A percentile compares a stretch with the other conserved stretches of the same genome.
Conservation (phyloP, 2,797 vertebrate species). For the Sebastes nivosus region DNA sequence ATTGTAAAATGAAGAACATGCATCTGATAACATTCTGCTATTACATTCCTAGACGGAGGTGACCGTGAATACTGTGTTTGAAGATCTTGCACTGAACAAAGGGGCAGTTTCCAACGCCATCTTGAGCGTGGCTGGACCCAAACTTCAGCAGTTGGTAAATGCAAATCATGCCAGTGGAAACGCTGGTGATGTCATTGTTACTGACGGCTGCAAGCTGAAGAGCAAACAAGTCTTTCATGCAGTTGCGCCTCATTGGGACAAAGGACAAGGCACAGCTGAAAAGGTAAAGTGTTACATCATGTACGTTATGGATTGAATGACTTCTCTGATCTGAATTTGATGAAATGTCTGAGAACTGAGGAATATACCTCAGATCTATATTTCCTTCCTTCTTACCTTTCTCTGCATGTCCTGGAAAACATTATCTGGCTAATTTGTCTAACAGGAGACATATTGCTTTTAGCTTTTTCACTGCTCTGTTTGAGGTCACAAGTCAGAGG, state of each 20-base stretch:
- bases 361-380: neutral
- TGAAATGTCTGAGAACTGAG: neutral
- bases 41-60: conserved; percentile 80
- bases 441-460: neutral
- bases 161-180: neutral
- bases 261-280: conserved; percentile 7
- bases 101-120: conserved; percentile 86
- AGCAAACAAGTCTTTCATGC: conserved; percentile 83
- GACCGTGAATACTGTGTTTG: conserved; percentile 83
- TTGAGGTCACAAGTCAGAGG: neutral
- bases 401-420: neutral
- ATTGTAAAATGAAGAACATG: neutral
- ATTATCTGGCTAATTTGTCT: neutral
- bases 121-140: conserved; percentile 79
- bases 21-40: neutral
- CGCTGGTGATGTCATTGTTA: conserved; percentile 76
- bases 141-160: conserved; percentile 79
- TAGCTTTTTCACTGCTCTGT: neutral
- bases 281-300: conserved; percentile 73
- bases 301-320: neutral
- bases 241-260: conserved; percentile 75
- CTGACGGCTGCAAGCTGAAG: conserved; percentile 77
- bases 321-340: neutral
- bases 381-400: neutral
- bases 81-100: conserved; percentile 74